Evolutionary conservation across 2,113 vertebrate genomes (phyloP).

Genomic region (Cheilinus undulatus): DNA sequence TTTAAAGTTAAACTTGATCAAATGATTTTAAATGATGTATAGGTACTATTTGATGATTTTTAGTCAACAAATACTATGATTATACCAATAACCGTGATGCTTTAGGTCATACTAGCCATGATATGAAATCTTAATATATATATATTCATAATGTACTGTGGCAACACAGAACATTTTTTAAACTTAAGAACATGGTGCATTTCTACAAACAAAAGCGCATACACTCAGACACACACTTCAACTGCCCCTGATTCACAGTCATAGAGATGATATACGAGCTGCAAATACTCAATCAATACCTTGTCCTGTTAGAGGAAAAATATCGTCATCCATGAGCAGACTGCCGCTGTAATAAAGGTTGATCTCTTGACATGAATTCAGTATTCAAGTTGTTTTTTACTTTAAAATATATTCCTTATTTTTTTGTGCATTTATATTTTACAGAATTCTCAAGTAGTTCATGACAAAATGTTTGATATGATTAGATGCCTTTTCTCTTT

Average conservation of each 20-base stretch:
- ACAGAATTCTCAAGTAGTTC: neutral
- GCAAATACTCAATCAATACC: slow-evolving; percentile 48
- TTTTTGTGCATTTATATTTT: neutral
- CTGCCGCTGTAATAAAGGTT: slow-evolving; percentile 18
- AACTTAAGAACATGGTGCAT: too few species aligned
- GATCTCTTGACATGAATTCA: slow-evolving; percentile 5
- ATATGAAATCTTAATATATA: too few species aligned
- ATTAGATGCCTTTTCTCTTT: too few species aligned
- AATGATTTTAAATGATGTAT: too few species aligned
- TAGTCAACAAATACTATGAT: too few species aligned
- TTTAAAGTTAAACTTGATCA: too few species aligned
- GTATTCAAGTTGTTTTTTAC: neutral
- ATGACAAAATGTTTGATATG: slow-evolving; percentile 33
- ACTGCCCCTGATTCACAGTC: neutral
- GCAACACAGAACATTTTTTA: too few species aligned
- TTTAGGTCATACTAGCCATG: too few species aligned
- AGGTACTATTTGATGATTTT: too few species aligned
- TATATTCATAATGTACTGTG: too few species aligned
- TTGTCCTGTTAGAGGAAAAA: slow-evolving; percentile 59
- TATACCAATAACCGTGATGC: too few species aligned
- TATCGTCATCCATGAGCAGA: slow-evolving; percentile 13
- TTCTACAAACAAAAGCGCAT: slow-evolving; percentile 10
- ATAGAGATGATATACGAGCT: slow-evolving; percentile 39
- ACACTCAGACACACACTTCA: neutral
- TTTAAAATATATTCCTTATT: too few species aligned